Percentiles rank a stretch among this genome's conserved stretches.
Evolutionary conservation across 2,888 invertebrate species (phyloP).

Genomic region (Platypus cylindrus): DNA sequence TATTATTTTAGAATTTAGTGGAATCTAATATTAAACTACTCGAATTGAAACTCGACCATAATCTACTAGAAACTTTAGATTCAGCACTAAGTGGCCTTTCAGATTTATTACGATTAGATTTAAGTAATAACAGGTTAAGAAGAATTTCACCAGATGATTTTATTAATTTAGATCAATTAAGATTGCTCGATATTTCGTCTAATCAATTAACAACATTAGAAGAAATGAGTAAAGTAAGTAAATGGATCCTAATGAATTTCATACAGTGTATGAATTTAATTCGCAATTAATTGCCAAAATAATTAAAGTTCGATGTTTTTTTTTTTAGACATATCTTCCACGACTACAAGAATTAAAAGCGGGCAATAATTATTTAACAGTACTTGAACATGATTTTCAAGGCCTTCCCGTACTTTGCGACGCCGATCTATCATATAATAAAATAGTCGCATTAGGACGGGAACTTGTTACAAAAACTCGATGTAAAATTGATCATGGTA

Average conservation of each 20-base stretch:
- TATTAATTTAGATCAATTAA: slow-evolving; percentile 61
- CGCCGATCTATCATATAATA: slow-evolving; percentile 67
- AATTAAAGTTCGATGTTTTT: background rate
- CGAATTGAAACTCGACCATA: slow-evolving; percentile 62
- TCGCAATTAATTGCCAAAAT: background rate
- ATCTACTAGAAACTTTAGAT: slow-evolving; percentile 55
- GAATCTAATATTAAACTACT: slow-evolving; percentile 61
- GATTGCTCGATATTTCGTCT: slow-evolving; percentile 62
- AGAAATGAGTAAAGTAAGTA: slow-evolving; percentile 65
- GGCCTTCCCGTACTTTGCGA: slow-evolving; percentile 69
- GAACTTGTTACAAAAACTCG: slow-evolving; percentile 69
- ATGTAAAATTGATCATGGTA: slow-evolving; percentile 68
- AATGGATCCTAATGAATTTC: background rate
- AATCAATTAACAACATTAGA: slow-evolving; percentile 65
- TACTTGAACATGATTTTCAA: slow-evolving; percentile 68
- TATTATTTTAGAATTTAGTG: slow-evolving; percentile 55
- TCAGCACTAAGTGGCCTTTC: slow-evolving; percentile 65
- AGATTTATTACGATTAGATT: slow-evolving; percentile 56
- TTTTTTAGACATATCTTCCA: slow-evolving; percentile 62
- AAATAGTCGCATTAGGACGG: slow-evolving; percentile 56
- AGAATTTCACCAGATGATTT: slow-evolving; percentile 66
- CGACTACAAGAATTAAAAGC: slow-evolving; percentile 63
- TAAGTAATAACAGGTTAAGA: slow-evolving; percentile 63
- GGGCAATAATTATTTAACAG: slow-evolving; percentile 62
- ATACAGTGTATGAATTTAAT: background rate